Evolutionary conservation across 2,888 invertebrate species (phyloP), one percentile per base, ranked within the genome.

Genomic region (Antitype chi): DNA sequence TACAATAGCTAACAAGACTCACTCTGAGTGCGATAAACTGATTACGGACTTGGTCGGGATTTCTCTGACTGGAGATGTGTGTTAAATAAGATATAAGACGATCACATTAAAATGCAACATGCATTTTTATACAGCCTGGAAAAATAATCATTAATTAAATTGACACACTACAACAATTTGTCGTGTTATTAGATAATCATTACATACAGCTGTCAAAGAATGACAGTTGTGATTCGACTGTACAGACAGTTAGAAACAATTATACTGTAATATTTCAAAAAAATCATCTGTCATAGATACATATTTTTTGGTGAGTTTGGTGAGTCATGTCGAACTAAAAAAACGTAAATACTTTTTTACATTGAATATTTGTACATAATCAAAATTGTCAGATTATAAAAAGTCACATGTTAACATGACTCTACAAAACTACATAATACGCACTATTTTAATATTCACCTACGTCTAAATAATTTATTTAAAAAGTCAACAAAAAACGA

Each of bases 401-500:
- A 47, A 13, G 9, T 13, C 9, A 6, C 43, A 13, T 2, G 43
- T 11, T 2, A 47, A 47, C 11, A 47, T 47, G 43, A 13, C 9
- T 1, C 13, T 11, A 2, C 1, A 47, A 47, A 47, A 47, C 43
- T 43, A 9, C n/a, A n/a, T n/a, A n/a, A n/a, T 69, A 38, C 15
- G 11, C 15, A 28, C 6, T 60, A 15, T 49, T 49, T 53, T 43
- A 25, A 38, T n/a, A 70, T 57, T 69, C 47, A 25, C 25, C n/a
- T 11, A 47, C 43, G 11, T 52, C 20, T 52, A 52, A 20, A 67
- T 38, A 28, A 52, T 32, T 52, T n/a, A n/a, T 9, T 47, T 15
- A 32, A 66, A 55, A 66, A 59, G 15, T 47, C 28, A 9, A 47
- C 20, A 66, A 62, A 55, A 78, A 80, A 76, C 53, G 53, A 63